Evolutionary conservation across 2,888 invertebrate genomes (phyloP), one percentile per base, ranked within the genome.

Genomic region (Peribatodes rhomboidaria): DNA sequence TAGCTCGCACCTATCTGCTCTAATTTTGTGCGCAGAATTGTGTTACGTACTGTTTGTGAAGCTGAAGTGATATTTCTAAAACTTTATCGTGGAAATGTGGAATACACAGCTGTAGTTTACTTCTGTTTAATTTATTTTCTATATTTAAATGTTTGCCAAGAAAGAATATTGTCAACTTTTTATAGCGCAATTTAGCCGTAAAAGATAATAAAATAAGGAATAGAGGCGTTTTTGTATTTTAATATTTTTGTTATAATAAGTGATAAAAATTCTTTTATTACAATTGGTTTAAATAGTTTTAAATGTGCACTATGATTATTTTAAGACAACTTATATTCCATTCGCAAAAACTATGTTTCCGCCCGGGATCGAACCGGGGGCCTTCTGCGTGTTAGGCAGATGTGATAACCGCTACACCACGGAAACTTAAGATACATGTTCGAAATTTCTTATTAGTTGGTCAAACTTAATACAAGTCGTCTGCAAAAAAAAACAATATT

Each of bases 371-470:
- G 96, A 96, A 96, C 96, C 96, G 96, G 96, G 96, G 96, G 95
- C 96, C 96, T 96, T 96, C 96, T 96, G 96, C 96, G 96, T 96
- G 96, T 96, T 96, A 96, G 96, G 96, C 96, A 96, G 96, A 96
- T 96, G 96, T 96, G 96, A 96, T 96, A 96, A 96, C 96, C 96
- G 96, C 96, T 96, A 96, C 96, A 96, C 96, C 96, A 96, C 96
- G 96, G 95, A 96, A 96, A 96, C 96, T 16, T 67, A 20, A 11
- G 0, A 0, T n/a, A 0, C 0, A 0, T 0, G 0, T 0, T 1
- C 10, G 41, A 69, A 70, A 46, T 63, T 59, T n/a, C 6, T 13
- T n/a, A n/a, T 20, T 11, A 0, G 11, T 20, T 42, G 18, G 11
- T 4, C 11, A 10, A 20, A 4, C 3, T 16, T 16, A 10, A 3